phyloP scores from a whole-genome alignment of 2,797 vertebrate species.

The Ataeniobius toweri region DNA sequence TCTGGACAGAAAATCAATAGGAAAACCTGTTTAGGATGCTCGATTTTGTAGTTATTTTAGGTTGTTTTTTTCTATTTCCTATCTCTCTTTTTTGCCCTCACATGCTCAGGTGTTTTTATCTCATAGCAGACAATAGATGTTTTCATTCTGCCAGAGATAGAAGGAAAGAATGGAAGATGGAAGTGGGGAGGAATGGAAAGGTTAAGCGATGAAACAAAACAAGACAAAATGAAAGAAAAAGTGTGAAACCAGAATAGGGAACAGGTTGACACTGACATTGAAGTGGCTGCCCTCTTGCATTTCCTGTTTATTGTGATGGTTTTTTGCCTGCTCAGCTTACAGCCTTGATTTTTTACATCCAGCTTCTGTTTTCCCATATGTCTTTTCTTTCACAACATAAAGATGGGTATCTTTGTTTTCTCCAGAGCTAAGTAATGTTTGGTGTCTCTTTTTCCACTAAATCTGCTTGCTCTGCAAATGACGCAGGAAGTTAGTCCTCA shows the following conservation, averaged over 20 bases:
- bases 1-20: constrained; percentile 70
- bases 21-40: constrained; percentile 48
- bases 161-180: neutral
- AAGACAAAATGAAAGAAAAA: constrained; percentile 31
- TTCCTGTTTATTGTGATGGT: constrained; percentile 56
- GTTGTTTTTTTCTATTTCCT: constrained; percentile 34
- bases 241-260: constrained; percentile 30
- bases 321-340: constrained; percentile 58
- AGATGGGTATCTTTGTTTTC: constrained; percentile 42
- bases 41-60: constrained; percentile 71
- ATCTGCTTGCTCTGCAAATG: constrained; percentile 61
- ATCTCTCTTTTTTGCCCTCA: constrained; percentile 44
- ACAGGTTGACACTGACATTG: constrained; percentile 64
- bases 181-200: neutral
- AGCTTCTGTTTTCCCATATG: constrained; percentile 22
- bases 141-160: constrained; percentile 27
- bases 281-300: constrained; percentile 24
- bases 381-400: constrained; percentile 42
- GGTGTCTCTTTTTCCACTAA: constrained; percentile 17
- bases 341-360: constrained; percentile 31
- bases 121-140: constrained; percentile 30
- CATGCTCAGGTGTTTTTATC: constrained; percentile 42
- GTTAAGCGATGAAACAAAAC: neutral
- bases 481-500: constrained; percentile 26
- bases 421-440: constrained; percentile 16